Base-by-base conservation (phyloP, 1,140 invertebrate genomes). In the Pseudomyrmex cubaensis region DNA sequence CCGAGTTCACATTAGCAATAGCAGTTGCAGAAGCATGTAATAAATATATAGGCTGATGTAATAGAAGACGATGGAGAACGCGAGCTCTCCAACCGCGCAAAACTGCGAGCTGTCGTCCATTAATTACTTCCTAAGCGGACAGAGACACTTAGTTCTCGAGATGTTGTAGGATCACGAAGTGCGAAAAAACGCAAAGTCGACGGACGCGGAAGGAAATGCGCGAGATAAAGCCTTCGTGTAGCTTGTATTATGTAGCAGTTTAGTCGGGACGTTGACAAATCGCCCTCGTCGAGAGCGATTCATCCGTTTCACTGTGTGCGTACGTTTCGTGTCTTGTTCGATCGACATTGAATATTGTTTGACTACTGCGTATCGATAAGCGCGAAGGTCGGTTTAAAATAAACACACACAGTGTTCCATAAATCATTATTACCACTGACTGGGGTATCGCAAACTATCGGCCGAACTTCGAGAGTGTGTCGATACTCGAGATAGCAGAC, bases 321-420 rank as follows among this genome's bases (percentile, higher is more conserved):
- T 63, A 74, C 80, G 82, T 63, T 84, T 76, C 69, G 69, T 59
- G 83, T 84, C 84, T 84, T 76, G 84, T 85, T 85, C 83, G 83
- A 85, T 85, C 84, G 83, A 84, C 83, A 85, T 85, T 85, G 84
- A 85, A 85, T 85, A 85, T 85, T 85, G 83, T 85, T 85, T 72
- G 62, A 67, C 61, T 63, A 83, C 54, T 75, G 64, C 67, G 77
- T 62, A 84, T 57, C 82, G 73, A 83, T 75, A 76, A 63, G 84
- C 69, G 54, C 80, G 50, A 57, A 48, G 72, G 67, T 13, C 59
- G 35, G 59, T 84, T 85, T 84, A 84, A 85, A 85, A 83, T 84
- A 85, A 85, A 85, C 84, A 85, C 54, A 70, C 17, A 35, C 35
- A 35, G 35, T 25, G 62, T 83, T 61, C 70, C 69, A 85, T 72